These are phyloP conservation scores for Microtus ochrogaster DNA, from an alignment of 2,113 vertebrate species.

Conservation along the genomic window DNA sequence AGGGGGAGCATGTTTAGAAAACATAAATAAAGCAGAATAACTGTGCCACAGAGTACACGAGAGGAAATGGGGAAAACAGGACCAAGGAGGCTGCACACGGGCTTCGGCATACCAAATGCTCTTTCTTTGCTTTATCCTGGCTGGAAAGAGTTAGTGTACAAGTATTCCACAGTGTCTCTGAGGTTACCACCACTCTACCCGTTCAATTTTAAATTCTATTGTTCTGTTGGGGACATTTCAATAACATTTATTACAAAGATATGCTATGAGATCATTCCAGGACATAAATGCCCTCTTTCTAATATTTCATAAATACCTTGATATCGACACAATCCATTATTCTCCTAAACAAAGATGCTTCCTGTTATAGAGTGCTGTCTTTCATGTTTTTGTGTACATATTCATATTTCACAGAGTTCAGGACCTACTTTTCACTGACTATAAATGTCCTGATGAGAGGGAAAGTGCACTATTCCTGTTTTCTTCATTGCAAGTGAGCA, in stretches of 20 bases:
- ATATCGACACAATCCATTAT: not conserved
- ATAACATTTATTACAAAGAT: not conserved
- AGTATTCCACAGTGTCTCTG: not conserved
- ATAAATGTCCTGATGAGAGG: not conserved
- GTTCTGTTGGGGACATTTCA: not conserved
- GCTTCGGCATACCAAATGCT: too few relatives aligned
- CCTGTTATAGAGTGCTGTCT: not conserved
- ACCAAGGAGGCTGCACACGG: not conserved
- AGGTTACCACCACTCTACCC: not conserved
- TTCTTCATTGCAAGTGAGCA: not conserved
- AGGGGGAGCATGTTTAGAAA: not conserved
- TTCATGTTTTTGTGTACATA: not conserved
- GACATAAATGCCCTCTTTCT: not conserved
- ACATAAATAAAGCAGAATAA: not conserved
- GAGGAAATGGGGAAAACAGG: not conserved
- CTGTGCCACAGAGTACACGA: not conserved
- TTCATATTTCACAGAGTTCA: not conserved
- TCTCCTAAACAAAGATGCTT: not conserved
- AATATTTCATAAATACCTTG: not conserved
- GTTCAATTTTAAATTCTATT: not conserved
- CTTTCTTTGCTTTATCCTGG: not conserved
- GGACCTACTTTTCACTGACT: not conserved
- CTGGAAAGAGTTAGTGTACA: not conserved
- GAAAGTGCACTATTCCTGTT: not conserved
- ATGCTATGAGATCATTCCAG: not conserved